Evolutionary conservation across 2,797 vertebrate genomes (phyloP).

Genomic region (Lemur catta): DNA sequence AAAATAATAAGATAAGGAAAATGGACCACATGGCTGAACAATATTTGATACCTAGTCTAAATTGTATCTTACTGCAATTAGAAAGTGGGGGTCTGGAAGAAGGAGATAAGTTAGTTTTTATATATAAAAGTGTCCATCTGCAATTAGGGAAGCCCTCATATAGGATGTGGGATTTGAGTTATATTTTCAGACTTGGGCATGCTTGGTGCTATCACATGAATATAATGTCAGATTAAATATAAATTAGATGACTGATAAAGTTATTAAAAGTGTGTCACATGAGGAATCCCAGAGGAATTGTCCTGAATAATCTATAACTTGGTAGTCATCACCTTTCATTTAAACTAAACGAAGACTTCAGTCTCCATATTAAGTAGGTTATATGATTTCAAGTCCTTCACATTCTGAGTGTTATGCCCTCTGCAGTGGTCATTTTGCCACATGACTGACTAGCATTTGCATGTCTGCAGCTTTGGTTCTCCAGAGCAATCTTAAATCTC

Average conservation of each 20-base stretch:
- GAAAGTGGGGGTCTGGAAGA: neutral
- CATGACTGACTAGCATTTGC: neutral
- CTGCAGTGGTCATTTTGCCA: neutral
- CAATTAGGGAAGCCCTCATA: neutral
- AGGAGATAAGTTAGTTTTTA: neutral
- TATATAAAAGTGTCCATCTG: neutral
- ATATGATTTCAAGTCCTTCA: neutral
- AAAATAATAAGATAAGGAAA: constrained; percentile 34
- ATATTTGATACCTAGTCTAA: constrained; percentile 17
- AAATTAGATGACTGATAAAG: neutral
- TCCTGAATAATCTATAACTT: neutral
- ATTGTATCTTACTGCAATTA: constrained; percentile 7
- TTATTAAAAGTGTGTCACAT: neutral
- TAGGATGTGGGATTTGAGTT: neutral
- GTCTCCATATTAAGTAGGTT: neutral
- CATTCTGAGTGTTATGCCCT: neutral
- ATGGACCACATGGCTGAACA: neutral
- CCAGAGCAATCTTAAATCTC: neutral
- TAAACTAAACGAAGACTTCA: neutral
- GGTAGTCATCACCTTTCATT: neutral
- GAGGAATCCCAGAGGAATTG: neutral
- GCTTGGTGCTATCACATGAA: neutral
- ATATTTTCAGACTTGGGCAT: neutral
- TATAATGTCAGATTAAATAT: neutral
- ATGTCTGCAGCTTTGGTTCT: neutral